These are phyloP conservation scores for Scrobipalpa atriplicella DNA, from an alignment of 2,888 invertebrate genomes.

Conservation along the genomic window DNA sequence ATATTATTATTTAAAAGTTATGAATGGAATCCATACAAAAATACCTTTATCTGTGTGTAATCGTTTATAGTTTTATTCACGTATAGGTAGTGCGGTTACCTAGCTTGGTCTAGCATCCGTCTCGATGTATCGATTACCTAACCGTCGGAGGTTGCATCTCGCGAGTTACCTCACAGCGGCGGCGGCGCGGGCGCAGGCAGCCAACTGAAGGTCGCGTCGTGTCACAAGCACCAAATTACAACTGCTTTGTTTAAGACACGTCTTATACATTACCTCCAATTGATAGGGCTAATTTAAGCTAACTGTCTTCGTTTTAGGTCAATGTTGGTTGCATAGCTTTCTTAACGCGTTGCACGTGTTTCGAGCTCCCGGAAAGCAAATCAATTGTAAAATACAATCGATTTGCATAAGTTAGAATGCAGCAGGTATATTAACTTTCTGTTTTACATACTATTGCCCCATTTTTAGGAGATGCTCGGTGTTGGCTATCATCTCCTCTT, in stretches of 20 bases:
- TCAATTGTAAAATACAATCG: constrained; percentile 3
- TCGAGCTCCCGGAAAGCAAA: not conserved
- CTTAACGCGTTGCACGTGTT: not conserved
- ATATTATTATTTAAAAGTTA: too few species aligned
- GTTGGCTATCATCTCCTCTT: not conserved
- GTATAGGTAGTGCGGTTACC: constrained; percentile 9
- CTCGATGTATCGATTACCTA: constrained; percentile 30
- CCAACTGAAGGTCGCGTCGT: constrained; percentile 29
- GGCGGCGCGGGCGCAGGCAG: constrained; percentile 7
- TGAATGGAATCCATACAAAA: too few species aligned
- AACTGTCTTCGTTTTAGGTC: constrained; percentile 8
- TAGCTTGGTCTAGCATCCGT: constrained; percentile 18
- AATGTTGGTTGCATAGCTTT: constrained; percentile 3
- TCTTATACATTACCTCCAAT: not conserved
- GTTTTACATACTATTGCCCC: not conserved
- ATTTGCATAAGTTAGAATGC: not conserved
- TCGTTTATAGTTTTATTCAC: too few species aligned
- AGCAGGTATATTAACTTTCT: not conserved
- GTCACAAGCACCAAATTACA: constrained; percentile 23
- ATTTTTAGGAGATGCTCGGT: not conserved
- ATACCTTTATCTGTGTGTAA: too few species aligned
- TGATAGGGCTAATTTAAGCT: not conserved
- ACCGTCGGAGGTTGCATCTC: constrained; percentile 30
- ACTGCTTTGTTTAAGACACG: not conserved
- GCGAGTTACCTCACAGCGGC: constrained; percentile 27